Percentiles rank a stretch among this genome's conserved stretches.
phyloP scores from a whole-genome alignment of 2,113 vertebrate species.

The Brachirus orientalis region DNA sequence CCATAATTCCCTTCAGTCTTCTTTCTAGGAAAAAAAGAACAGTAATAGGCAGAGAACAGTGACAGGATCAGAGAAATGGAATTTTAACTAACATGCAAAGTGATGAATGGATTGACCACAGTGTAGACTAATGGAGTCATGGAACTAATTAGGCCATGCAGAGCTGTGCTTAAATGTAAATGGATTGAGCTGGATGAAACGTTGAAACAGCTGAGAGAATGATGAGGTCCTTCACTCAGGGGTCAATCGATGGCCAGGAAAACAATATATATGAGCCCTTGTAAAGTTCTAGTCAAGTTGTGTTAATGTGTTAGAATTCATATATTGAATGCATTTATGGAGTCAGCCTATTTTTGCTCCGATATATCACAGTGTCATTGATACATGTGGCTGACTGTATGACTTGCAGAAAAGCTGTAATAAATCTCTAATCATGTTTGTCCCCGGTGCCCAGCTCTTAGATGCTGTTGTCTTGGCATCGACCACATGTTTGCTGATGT shows the following conservation, averaged over 20 bases:
- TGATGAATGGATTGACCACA: constrained; percentile 84
- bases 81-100: constrained; percentile 79
- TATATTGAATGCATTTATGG: neutral
- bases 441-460: constrained; percentile 45
- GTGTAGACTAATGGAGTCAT: constrained; percentile 83
- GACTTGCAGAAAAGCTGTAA: constrained; percentile 66
- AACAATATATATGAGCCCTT: constrained; percentile 56
- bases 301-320: constrained; percentile 25
- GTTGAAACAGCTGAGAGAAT: constrained; percentile 75
- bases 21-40: constrained; percentile 37
- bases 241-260: constrained; percentile 77
- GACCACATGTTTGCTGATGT: constrained; percentile 65
- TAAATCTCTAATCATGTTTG: constrained; percentile 56
- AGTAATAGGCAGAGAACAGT: constrained; percentile 64
- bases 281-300: constrained; percentile 21
- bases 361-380: constrained; percentile 15
- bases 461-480: constrained; percentile 63
- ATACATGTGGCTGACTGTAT: constrained; percentile 29
- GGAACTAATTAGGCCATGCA: constrained; percentile 82
- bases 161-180: constrained; percentile 84
- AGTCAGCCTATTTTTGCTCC: neutral
- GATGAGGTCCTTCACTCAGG: constrained; percentile 74
- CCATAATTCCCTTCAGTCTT: constrained; percentile 47
- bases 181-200: constrained; percentile 78
- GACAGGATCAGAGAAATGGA: constrained; percentile 73